phyloP scores from a whole-genome alignment of 1,140 invertebrate species.

The Pomacea maculata region DNA sequence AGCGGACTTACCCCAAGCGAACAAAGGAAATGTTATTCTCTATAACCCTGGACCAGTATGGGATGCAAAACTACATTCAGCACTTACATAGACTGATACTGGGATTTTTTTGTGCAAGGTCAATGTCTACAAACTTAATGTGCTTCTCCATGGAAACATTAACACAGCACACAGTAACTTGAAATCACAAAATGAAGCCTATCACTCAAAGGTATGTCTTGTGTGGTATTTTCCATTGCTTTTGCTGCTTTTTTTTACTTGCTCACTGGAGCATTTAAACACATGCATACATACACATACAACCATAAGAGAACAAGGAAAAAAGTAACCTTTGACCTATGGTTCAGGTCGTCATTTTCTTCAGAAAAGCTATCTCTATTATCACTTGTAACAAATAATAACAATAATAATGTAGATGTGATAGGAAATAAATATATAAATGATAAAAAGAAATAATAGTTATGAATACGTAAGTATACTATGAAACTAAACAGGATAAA shows the following conservation, averaged over 20 bases:
- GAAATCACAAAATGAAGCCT: too few relatives aligned
- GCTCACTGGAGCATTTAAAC: background rate
- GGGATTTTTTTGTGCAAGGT: background rate
- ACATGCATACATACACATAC: constrained; percentile 1
- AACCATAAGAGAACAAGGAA: background rate
- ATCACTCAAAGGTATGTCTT: too few relatives aligned
- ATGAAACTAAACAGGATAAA: too few relatives aligned
- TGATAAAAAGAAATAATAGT: background rate
- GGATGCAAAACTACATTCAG: constrained; percentile 2
- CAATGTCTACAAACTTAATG: background rate
- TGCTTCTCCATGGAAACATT: background rate
- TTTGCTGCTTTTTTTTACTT: background rate
- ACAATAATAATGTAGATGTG: background rate
- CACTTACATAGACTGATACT: background rate
- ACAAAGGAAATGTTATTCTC: too few relatives aligned
- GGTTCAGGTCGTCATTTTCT: background rate
- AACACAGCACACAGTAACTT: background rate
- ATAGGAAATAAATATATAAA: background rate
- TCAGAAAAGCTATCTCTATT: background rate
- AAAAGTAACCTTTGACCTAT: background rate
- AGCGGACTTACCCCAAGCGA: too few relatives aligned
- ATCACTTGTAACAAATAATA: background rate
- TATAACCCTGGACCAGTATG: background rate
- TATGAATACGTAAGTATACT: too few relatives aligned
- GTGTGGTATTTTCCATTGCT: too few relatives aligned